Evolutionary conservation across 2,888 invertebrate species (phyloP).

Genomic region (Cephus spinipes): DNA sequence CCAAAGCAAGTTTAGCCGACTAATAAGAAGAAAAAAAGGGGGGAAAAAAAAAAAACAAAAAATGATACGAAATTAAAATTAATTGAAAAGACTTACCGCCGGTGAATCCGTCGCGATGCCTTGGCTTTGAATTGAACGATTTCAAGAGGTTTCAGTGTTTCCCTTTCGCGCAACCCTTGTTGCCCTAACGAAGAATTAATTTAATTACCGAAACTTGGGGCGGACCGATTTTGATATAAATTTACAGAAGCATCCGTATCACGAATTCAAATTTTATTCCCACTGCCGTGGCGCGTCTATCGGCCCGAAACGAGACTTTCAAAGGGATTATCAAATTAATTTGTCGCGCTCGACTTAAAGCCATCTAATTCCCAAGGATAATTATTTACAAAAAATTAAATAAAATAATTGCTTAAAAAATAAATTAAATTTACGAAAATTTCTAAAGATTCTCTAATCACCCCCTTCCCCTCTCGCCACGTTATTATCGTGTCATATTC

Average conservation of each 20-base stretch:
- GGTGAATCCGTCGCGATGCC: neutral
- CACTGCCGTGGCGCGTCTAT: neutral
- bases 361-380: too few relatives aligned
- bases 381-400: slow-evolving; percentile 6
- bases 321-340: neutral
- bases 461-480: too few relatives aligned
- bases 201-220: neutral
- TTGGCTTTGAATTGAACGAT: neutral
- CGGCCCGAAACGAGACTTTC: neutral
- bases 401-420: slow-evolving; percentile 21
- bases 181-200: neutral
- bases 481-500: too few relatives aligned
- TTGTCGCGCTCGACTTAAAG: neutral
- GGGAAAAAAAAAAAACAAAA: neutral
- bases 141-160: neutral
- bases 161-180: neutral
- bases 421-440: too few relatives aligned
- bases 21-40: neutral
- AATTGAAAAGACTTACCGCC: slow-evolving; percentile 2
- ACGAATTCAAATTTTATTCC: neutral
- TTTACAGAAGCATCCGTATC: neutral
- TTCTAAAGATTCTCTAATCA: slow-evolving; percentile 10
- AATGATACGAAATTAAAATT: neutral
- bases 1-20: neutral
- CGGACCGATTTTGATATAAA: neutral